Evolutionary conservation across 2,113 vertebrate species (phyloP).

Genomic region (Turnix velox): DNA sequence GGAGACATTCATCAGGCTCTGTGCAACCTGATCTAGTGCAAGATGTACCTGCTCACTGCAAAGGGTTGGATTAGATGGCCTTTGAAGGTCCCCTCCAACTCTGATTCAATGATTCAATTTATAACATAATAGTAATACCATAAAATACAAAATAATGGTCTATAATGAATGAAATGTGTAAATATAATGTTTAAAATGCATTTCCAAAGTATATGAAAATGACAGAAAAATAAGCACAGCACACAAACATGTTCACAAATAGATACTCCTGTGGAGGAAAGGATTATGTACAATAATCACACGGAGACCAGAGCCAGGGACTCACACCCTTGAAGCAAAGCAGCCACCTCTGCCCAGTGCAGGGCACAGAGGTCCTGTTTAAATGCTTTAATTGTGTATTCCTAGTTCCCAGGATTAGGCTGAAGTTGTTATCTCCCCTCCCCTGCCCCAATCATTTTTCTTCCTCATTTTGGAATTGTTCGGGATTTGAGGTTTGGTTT

Average conservation of each 20-base stretch:
- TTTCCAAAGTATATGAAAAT: not conserved
- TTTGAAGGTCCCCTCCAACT: no score
- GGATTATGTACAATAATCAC: accelerated
- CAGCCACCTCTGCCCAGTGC: accelerated
- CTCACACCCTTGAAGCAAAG: accelerated
- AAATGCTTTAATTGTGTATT: not conserved
- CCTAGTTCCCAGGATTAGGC: not conserved
- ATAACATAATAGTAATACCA: not conserved
- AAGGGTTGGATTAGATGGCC: no score
- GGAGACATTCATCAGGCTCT: no score
- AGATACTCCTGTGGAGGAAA: no score
- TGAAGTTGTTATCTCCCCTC: accelerated
- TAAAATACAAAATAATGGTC: not conserved
- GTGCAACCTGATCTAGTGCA: no score
- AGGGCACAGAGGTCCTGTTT: not conserved
- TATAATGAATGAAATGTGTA: not conserved
- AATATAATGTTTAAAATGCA: not conserved
- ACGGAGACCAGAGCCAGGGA: not conserved
- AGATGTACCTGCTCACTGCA: no score
- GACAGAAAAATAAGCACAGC: accelerated
- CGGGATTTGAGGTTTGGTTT: no score
- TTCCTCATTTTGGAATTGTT: not conserved
- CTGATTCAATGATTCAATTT: not conserved
- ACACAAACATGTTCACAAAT: not conserved
- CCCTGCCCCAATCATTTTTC: not conserved